Conservation (phyloP, 2,113 vertebrate genomes). For the Cariama cristata region DNA sequence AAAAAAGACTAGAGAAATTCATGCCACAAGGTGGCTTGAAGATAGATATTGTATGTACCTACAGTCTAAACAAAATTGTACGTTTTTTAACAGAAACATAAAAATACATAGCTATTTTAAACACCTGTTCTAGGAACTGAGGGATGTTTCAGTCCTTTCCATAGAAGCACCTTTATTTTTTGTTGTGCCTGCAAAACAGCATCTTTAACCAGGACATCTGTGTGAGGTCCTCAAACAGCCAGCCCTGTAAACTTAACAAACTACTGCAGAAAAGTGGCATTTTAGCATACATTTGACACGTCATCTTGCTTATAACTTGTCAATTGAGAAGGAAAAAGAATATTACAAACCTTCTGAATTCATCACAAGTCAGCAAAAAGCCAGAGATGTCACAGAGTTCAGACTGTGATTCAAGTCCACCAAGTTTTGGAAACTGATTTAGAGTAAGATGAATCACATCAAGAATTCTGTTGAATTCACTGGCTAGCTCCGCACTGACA, state of each 20-base stretch:
- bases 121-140: not conserved
- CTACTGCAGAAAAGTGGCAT: not conserved
- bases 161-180: not conserved
- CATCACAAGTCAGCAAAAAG: not conserved
- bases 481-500: not conserved
- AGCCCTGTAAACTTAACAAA: not conserved
- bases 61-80: not conserved
- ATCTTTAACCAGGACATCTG: not conserved
- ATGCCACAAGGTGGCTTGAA: not conserved
- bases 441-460: not conserved
- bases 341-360: not conserved
- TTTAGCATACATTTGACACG: not conserved
- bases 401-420: not conserved
- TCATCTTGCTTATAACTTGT: not conserved
- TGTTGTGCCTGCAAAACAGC: not conserved
- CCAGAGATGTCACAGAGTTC: not conserved
- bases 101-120: constrained; percentile 41
- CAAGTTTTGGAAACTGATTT: not conserved
- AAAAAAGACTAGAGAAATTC: not conserved
- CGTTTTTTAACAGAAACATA: not conserved
- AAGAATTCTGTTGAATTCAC: not conserved
- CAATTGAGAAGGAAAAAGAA: not conserved
- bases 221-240: not conserved
- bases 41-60: not conserved
- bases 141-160: not conserved